Evolutionary conservation across 2,888 invertebrate genomes (phyloP).

Genomic region (Beris chalybata): DNA sequence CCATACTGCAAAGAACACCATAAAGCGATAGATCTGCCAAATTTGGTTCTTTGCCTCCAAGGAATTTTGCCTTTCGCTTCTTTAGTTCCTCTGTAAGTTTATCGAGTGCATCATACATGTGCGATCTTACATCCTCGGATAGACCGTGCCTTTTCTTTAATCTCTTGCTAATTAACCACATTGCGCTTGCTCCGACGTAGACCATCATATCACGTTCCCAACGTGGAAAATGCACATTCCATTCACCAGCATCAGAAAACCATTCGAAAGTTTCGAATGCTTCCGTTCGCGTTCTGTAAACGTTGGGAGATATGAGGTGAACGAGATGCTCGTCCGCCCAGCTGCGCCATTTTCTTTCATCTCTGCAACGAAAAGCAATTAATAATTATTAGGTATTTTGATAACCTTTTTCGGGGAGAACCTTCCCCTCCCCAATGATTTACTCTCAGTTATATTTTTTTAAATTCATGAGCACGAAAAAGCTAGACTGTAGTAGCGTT

Average conservation of each 20-base stretch:
- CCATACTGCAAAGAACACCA: conserved; percentile 88
- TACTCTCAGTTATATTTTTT: no score
- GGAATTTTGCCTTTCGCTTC: conserved; percentile 70
- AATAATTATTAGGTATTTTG: no score
- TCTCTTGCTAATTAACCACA: conserved; percentile 89
- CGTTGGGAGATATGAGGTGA: conserved; percentile 94
- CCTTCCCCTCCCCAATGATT: no score
- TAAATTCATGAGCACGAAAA: no score
- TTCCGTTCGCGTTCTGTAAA: conserved; percentile 84
- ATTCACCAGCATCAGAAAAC: conserved; percentile 91
- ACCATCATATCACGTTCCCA: conserved; percentile 88
- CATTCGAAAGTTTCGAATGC: conserved; percentile 89
- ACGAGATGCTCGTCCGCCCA: conserved; percentile 94
- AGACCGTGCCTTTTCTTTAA: conserved; percentile 84
- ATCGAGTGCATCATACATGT: conserved; percentile 86
- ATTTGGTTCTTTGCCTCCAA: conserved; percentile 87
- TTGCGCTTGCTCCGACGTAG: conserved; percentile 89
- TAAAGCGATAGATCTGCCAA: conserved; percentile 91
- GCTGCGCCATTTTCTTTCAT: conserved; percentile 91
- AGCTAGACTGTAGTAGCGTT: no score
- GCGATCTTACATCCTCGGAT: conserved; percentile 83
- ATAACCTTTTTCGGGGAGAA: no score
- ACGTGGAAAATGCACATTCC: conserved; percentile 83
- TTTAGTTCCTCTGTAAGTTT: conserved; percentile 75
- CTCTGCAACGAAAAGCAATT: conserved; percentile 61